These are phyloP conservation scores for Sipha flava DNA, from an alignment of 1,140 invertebrate genomes.

Conservation along the genomic window DNA sequence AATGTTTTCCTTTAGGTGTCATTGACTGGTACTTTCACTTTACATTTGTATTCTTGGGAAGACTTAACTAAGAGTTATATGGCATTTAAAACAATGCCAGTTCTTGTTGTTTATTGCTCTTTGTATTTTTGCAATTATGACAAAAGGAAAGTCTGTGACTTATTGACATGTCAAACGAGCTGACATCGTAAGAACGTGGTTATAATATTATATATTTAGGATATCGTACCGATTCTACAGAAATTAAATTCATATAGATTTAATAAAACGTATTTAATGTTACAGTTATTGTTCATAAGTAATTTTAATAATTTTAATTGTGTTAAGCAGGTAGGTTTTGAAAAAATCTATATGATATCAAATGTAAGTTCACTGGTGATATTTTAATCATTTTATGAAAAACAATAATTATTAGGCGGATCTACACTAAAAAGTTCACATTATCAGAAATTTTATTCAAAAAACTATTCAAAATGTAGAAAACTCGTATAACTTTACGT, in stretches of 20 bases:
- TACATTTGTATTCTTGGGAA: neutral
- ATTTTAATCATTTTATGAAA: no score
- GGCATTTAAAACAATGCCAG: conserved; percentile 4
- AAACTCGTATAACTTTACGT: neutral
- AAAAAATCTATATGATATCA: no score
- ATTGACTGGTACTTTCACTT: conserved; percentile 13
- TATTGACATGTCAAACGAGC: neutral
- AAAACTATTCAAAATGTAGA: neutral
- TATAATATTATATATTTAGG: neutral
- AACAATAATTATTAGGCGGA: no score
- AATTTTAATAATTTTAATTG: no score
- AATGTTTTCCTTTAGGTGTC: conserved; percentile 2
- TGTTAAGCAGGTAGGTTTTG: no score
- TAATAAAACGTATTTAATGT: no score
- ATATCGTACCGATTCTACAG: neutral
- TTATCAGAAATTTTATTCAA: no score
- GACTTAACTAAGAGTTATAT: neutral
- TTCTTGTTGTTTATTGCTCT: conserved; percentile 1
- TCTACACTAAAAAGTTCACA: neutral
- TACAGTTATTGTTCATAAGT: no score
- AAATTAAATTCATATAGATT: no score
- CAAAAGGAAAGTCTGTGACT: neutral
- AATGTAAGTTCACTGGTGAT: no score
- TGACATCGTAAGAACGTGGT: neutral
- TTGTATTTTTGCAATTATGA: neutral